Evolutionary conservation across 2,888 invertebrate species (phyloP).

Genomic region (Diarsia rubi): DNA sequence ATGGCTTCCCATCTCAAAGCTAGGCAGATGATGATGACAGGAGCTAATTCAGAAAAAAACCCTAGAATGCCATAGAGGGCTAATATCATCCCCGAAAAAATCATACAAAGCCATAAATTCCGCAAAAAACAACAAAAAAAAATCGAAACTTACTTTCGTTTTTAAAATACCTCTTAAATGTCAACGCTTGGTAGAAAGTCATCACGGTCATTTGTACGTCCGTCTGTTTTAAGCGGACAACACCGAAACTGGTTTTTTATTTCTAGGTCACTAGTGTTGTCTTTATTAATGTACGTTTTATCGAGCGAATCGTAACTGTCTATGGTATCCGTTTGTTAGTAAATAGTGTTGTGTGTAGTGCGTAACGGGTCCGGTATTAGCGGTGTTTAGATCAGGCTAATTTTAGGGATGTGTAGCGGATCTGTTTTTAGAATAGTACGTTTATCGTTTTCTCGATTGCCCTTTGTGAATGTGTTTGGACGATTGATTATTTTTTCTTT

Average conservation of each 20-base stretch:
- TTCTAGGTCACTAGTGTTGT: constrained; percentile 39
- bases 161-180: constrained; percentile 38
- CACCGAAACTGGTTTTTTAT: constrained; percentile 37
- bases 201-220: constrained; percentile 40
- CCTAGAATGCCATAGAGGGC: too few species aligned
- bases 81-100: background rate
- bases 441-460: background rate
- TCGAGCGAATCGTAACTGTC: constrained; percentile 40
- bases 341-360: constrained; percentile 16
- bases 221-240: constrained; percentile 9
- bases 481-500: too few species aligned
- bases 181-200: constrained; percentile 44
- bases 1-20: too few species aligned
- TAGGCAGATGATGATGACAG: too few species aligned
- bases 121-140: background rate
- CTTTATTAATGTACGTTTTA: background rate
- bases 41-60: too few species aligned
- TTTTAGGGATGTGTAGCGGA: background rate
- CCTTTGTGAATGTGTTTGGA: background rate
- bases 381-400: constrained; percentile 12
- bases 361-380: constrained; percentile 14
- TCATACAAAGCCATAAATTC: background rate
- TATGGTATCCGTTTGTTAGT: constrained; percentile 19
- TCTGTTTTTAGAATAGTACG: background rate
- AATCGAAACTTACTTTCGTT: constrained; percentile 36